Conservation (phyloP, 1,140 invertebrate species). For the Phortica variegata region DNA sequence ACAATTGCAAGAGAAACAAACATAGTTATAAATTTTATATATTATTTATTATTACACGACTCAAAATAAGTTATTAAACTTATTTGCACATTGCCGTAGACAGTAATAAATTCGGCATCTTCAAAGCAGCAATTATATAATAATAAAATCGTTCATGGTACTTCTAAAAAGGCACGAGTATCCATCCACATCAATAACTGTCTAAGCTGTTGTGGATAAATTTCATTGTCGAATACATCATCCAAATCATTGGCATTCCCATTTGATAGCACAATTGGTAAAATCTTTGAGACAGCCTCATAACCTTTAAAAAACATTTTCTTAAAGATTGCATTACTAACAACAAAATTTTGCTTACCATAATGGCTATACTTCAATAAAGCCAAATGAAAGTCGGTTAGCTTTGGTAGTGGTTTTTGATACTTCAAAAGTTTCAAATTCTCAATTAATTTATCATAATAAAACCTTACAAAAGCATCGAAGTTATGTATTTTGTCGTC, state of each 20-base stretch:
- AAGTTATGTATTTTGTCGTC: slow-evolving; percentile 26
- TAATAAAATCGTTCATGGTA: slow-evolving; percentile 10
- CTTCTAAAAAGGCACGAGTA: slow-evolving; percentile 36
- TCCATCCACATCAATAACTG: slow-evolving; percentile 38
- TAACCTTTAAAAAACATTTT: slow-evolving; percentile 16
- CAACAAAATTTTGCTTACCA: slow-evolving; percentile 16
- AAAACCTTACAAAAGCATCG: slow-evolving; percentile 26
- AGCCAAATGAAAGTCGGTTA: slow-evolving; percentile 38
- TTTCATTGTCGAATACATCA: slow-evolving; percentile 20
- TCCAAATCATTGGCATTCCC: slow-evolving; percentile 11
- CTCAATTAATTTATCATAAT: slow-evolving; percentile 21
- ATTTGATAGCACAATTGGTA: slow-evolving; percentile 25
- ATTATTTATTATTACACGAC: too few relatives aligned
- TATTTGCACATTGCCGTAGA: too few relatives aligned
- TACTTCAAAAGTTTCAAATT: slow-evolving; percentile 22
- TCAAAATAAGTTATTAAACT: too few relatives aligned
- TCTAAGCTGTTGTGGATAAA: slow-evolving; percentile 19
- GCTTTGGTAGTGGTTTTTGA: slow-evolving; percentile 24
- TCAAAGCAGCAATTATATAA: too few relatives aligned
- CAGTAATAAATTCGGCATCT: too few relatives aligned
- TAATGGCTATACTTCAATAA: slow-evolving; percentile 27
- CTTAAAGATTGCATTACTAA: background rate
- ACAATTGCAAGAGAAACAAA: too few relatives aligned
- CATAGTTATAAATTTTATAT: too few relatives aligned
- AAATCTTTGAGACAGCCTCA: slow-evolving; percentile 23